These are phyloP conservation scores for Drosophila helvetica DNA, from an alignment of 2,888 invertebrate genomes.

Conservation along the genomic window DNA sequence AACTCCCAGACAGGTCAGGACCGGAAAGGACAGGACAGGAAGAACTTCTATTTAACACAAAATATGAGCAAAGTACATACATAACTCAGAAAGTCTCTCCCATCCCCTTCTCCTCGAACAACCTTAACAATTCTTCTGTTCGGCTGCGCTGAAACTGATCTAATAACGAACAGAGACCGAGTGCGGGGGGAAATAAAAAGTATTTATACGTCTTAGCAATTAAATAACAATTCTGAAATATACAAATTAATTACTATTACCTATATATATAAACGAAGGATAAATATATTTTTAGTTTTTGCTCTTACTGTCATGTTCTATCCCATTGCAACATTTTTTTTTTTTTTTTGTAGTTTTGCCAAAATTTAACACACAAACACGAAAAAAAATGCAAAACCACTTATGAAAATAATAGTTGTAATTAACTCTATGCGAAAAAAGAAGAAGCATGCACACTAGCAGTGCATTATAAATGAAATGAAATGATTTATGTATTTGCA, in stretches of 20 bases:
- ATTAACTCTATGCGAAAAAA: slow-evolving; percentile 35
- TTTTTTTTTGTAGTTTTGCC: slow-evolving; percentile 39
- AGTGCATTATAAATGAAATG: slow-evolving; percentile 64
- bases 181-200: slow-evolving; percentile 58
- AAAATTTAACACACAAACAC: slow-evolving; percentile 39
- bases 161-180: slow-evolving; percentile 28
- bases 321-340: slow-evolving; percentile 26
- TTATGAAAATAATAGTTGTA: slow-evolving; percentile 51
- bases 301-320: slow-evolving; percentile 55
- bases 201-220: slow-evolving; percentile 75
- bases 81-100: slow-evolving; percentile 21
- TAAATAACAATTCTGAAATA: slow-evolving; percentile 70
- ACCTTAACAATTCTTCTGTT: slow-evolving; percentile 18
- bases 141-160: slow-evolving; percentile 28
- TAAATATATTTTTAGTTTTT: slow-evolving; percentile 72
- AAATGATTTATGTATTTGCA: slow-evolving; percentile 62
- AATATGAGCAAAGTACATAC: slow-evolving; percentile 33
- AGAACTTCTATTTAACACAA: slow-evolving; percentile 4
- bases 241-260: slow-evolving; percentile 73
- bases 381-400: slow-evolving; percentile 36
- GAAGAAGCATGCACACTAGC: slow-evolving; percentile 38
- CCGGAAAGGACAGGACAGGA: not conserved
- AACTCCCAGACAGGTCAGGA: slow-evolving; percentile 34
- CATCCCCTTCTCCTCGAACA: slow-evolving; percentile 2
- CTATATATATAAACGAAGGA: slow-evolving; percentile 55